Conservation (phyloP, 2,888 invertebrate species). For the Scaptomyza tumidula region DNA sequence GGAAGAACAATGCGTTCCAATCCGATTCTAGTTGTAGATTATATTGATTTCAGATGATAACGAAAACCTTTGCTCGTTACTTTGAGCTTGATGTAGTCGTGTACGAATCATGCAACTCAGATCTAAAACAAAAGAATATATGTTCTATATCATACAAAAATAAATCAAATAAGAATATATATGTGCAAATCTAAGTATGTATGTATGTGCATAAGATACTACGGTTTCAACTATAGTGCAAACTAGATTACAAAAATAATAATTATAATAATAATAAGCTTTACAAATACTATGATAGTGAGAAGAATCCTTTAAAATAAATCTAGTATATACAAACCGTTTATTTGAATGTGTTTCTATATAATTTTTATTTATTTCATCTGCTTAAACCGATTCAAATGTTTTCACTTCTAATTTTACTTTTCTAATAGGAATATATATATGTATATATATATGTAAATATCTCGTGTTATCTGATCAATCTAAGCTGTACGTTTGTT, state of each 20-base stretch:
- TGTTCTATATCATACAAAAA: too few species aligned
- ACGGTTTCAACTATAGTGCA: not conserved
- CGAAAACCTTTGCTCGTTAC: too few species aligned
- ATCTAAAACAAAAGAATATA: too few species aligned
- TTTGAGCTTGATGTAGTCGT: too few species aligned
- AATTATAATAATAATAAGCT: not conserved
- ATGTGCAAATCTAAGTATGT: not conserved
- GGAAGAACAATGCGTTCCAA: not conserved
- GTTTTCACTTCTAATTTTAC: not conserved
- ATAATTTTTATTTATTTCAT: not conserved
- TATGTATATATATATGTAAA: not conserved
- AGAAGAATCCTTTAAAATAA: too few species aligned
- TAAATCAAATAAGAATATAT: too few species aligned
- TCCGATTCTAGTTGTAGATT: not conserved
- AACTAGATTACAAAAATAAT: not conserved
- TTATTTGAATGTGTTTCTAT: not conserved
- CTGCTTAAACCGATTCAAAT: not conserved
- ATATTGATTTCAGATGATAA: not conserved
- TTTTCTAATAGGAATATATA: conserved; percentile 6
- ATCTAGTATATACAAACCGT: not conserved
- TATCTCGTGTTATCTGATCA: not conserved
- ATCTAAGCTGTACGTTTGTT: not conserved
- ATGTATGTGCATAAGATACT: not conserved
- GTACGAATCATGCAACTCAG: too few species aligned
- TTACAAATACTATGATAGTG: not conserved